Evolutionary conservation across 2,888 invertebrate genomes (phyloP).

Genomic region (Argynnis bischoffii): DNA sequence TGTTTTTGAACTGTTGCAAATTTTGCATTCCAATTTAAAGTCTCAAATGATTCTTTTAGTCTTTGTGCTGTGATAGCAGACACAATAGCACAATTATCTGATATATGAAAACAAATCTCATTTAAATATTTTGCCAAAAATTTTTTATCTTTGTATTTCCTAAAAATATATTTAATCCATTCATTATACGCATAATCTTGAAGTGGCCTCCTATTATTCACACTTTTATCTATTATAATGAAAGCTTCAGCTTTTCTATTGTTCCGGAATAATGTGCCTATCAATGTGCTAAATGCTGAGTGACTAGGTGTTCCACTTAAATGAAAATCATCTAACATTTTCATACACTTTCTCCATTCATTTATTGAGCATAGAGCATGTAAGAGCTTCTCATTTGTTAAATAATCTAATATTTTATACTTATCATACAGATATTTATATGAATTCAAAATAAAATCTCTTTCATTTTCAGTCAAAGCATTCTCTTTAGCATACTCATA

Average conservation of each 20-base stretch:
- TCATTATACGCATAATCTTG: slow-evolving; percentile 73
- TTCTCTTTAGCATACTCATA: slow-evolving; percentile 57
- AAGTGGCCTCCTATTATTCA: slow-evolving; percentile 66
- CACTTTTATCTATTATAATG: slow-evolving; percentile 82
- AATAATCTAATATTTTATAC: slow-evolving; percentile 82
- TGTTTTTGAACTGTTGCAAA: slow-evolving; percentile 56
- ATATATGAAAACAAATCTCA: slow-evolving; percentile 82
- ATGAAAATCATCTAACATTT: slow-evolving; percentile 83
- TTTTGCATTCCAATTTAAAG: slow-evolving; percentile 59
- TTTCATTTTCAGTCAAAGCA: slow-evolving; percentile 68
- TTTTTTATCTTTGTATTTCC: slow-evolving; percentile 61
- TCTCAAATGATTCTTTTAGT: slow-evolving; percentile 54
- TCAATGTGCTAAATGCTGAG: slow-evolving; percentile 76
- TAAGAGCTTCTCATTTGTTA: slow-evolving; percentile 83
- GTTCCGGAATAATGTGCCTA: slow-evolving; percentile 82
- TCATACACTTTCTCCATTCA: slow-evolving; percentile 84
- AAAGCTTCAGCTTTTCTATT: slow-evolving; percentile 83
- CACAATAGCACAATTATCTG: slow-evolving; percentile 66
- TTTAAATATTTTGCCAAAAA: slow-evolving; percentile 71
- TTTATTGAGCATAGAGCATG: slow-evolving; percentile 84
- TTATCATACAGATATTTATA: slow-evolving; percentile 74
- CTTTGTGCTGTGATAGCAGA: slow-evolving; percentile 54
- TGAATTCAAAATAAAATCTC: slow-evolving; percentile 78
- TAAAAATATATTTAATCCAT: slow-evolving; percentile 77
- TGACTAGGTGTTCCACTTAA: slow-evolving; percentile 70